Evolutionary conservation across 2,888 invertebrate species (phyloP).

Genomic region (Hypercompe scribonia): DNA sequence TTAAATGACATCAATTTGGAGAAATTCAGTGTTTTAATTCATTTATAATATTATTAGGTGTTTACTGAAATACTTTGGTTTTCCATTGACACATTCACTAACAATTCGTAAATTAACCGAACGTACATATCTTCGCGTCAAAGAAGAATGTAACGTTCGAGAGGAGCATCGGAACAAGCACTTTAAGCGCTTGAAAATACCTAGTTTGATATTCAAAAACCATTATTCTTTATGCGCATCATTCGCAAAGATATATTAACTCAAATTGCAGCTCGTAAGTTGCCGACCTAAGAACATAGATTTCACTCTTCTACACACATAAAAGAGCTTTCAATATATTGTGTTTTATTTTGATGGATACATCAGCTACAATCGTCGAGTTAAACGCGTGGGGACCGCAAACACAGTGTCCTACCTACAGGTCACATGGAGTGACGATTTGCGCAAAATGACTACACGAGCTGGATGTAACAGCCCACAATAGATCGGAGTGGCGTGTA

Average conservation of each 20-base stretch:
- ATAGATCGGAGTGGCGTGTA: no score
- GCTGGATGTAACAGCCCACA: no score
- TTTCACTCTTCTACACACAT: slow-evolving; percentile 19
- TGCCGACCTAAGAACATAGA: slow-evolving; percentile 27
- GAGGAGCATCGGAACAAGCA: slow-evolving; percentile 54
- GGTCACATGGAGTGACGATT: no score
- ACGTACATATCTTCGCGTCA: slow-evolving; percentile 50
- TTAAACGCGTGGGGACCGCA: no score
- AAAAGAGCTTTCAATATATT: slow-evolving; percentile 26
- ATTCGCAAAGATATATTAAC: slow-evolving; percentile 52
- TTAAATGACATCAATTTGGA: slow-evolving; percentile 28
- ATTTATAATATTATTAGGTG: background rate
- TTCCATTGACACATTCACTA: slow-evolving; percentile 50
- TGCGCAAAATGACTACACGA: no score
- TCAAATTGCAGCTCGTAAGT: slow-evolving; percentile 50
- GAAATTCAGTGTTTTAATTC: slow-evolving; percentile 26
- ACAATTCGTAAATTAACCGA: slow-evolving; percentile 49
- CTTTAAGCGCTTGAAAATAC: slow-evolving; percentile 46
- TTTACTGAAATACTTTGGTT: background rate
- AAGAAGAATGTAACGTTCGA: slow-evolving; percentile 63
- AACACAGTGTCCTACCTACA: no score
- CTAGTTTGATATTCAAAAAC: slow-evolving; percentile 60
- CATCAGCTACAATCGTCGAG: no score
- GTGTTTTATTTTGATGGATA: slow-evolving; percentile 10
- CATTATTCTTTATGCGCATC: slow-evolving; percentile 57